These are phyloP conservation scores for Guaruba guarouba DNA, from an alignment of 2,113 vertebrate genomes.

Conservation along the genomic window DNA sequence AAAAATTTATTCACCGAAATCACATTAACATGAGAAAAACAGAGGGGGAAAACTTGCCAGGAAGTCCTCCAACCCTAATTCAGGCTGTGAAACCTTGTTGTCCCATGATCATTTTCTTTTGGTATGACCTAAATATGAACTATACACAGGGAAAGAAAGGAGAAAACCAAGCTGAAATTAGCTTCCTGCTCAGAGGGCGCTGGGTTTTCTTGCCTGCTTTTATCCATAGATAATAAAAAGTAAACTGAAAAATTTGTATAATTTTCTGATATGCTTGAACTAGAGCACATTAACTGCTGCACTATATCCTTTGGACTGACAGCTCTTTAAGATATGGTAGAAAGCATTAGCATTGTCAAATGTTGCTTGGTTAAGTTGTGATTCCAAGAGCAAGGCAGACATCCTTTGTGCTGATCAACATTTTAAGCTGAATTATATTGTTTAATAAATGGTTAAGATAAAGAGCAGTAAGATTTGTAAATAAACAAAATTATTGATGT, in stretches of 20 bases:
- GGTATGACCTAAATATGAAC: neutral
- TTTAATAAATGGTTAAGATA: neutral
- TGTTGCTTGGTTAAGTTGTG: neutral
- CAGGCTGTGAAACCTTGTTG: neutral
- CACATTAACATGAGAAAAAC: neutral
- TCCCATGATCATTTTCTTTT: neutral
- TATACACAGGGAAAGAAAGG: neutral
- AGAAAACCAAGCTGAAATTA: neutral
- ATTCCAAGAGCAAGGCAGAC: neutral
- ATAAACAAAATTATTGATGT: neutral
- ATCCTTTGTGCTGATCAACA: constrained; percentile 22
- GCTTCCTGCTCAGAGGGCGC: neutral
- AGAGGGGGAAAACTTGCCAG: neutral
- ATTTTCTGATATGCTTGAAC: neutral
- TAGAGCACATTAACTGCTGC: neutral
- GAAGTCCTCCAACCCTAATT: neutral
- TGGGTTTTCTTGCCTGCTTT: neutral
- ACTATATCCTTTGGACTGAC: neutral
- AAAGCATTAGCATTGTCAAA: neutral
- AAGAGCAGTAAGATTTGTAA: neutral
- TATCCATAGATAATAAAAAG: neutral
- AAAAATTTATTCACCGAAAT: neutral
- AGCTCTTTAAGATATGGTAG: neutral
- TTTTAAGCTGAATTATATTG: constrained; percentile 17
- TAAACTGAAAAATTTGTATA: neutral